These are phyloP conservation scores for Nomada hirtipes DNA, from an alignment of 2,888 invertebrate genomes.

Conservation along the genomic window DNA sequence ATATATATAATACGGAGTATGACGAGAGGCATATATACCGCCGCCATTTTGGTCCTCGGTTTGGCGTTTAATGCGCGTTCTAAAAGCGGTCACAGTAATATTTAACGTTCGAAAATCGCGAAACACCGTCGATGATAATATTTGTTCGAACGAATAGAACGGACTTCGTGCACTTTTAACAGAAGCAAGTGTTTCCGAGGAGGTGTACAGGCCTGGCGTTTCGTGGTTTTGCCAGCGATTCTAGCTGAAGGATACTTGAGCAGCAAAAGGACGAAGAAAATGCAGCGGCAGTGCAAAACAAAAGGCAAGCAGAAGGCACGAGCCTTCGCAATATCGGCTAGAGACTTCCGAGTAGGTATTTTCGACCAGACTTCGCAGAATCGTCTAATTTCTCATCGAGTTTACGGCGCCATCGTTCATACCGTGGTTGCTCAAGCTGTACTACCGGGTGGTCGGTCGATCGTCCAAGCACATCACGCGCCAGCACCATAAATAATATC, in stretches of 20 bases:
- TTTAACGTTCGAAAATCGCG: not conserved
- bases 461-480: constrained; percentile 40
- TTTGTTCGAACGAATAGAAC: not conserved
- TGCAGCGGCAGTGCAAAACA: constrained; percentile 51
- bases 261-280: constrained; percentile 9
- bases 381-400: constrained; percentile 69
- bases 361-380: constrained; percentile 74
- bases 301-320: constrained; percentile 66
- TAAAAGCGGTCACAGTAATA: not conserved
- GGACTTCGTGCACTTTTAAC: not conserved
- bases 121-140: not conserved
- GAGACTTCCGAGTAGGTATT: constrained; percentile 62
- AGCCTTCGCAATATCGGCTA: constrained; percentile 65
- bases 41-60: constrained; percentile 31
- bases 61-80: constrained; percentile 1
- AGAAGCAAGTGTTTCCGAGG: not conserved
- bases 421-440: constrained; percentile 60
- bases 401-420: constrained; percentile 73
- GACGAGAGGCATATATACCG: constrained; percentile 10
- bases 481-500: not conserved
- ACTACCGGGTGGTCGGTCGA: constrained; percentile 54
- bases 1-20: constrained; percentile 22
- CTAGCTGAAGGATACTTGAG: not conserved
- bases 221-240: not conserved
- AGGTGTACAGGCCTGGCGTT: too few species aligned